These are phyloP conservation scores for Campoletis raptor DNA, from an alignment of 2,888 invertebrate species.

Conservation along the genomic window DNA sequence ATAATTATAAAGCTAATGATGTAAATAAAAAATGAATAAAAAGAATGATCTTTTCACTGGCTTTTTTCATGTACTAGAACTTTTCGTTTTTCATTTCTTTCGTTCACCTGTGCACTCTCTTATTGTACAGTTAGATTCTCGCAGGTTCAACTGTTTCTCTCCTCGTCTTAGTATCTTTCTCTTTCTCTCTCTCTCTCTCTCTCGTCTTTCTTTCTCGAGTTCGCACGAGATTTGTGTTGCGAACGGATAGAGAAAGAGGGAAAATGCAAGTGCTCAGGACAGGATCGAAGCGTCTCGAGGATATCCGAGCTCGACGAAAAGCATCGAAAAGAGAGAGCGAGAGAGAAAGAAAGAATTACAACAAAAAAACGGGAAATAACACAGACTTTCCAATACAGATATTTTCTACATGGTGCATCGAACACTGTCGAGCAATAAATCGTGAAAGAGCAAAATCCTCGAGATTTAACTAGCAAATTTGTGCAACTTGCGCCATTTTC, in stretches of 20 bases:
- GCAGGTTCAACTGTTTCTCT: slow-evolving; percentile 60
- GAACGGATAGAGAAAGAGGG: slow-evolving; percentile 29
- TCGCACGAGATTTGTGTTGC: slow-evolving; percentile 10
- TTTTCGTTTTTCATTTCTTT: slow-evolving; percentile 32
- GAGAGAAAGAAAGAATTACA: slow-evolving; percentile 18
- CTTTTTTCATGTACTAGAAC: not conserved
- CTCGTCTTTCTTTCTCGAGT: not conserved
- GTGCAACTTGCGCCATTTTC: not conserved
- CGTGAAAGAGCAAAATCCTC: not conserved
- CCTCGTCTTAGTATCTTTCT: slow-evolving; percentile 2
- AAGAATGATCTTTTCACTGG: not conserved
- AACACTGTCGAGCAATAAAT: not conserved
- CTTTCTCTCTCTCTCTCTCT: slow-evolving; percentile 2
- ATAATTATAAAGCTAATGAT: not conserved
- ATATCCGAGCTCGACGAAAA: slow-evolving; percentile 59
- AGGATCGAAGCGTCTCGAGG: slow-evolving; percentile 53
- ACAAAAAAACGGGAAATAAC: not conserved
- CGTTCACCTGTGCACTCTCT: slow-evolving; percentile 54
- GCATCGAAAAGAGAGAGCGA: slow-evolving; percentile 47
- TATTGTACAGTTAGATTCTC: slow-evolving; percentile 74
- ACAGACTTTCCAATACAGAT: not conserved
- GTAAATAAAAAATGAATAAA: not conserved
- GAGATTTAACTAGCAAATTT: not conserved
- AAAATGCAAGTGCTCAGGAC: slow-evolving; percentile 57
- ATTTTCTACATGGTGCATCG: not conserved